Percentiles rank a stretch among this genome's conserved stretches.
Conservation (phyloP, 2,113 vertebrate genomes). For the Cyprinodon brontotheroides region DNA sequence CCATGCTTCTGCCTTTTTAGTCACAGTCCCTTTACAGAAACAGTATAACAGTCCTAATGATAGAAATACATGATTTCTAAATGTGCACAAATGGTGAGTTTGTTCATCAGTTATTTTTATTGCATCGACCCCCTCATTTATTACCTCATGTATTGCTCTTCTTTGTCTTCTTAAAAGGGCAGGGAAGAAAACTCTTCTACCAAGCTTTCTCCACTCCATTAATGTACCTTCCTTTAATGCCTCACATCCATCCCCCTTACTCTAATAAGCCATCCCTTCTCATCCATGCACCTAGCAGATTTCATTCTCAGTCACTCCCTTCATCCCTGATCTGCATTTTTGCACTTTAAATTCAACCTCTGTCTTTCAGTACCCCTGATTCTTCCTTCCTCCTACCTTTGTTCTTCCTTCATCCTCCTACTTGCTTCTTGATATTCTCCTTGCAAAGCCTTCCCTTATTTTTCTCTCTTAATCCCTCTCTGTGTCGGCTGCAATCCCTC, state of each 20-base stretch:
- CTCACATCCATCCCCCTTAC: not conserved
- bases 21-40: not conserved
- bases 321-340: conserved; percentile 38
- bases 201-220: not conserved
- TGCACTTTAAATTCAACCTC: conserved; percentile 63
- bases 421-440: conserved; percentile 70
- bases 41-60: too few relatives aligned
- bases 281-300: conserved; percentile 11
- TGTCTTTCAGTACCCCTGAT: conserved; percentile 42
- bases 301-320: conserved; percentile 15
- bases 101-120: not conserved
- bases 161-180: conserved; percentile 26
- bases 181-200: conserved; percentile 10
- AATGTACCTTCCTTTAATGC: not conserved
- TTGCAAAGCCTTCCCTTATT: conserved; percentile 59
- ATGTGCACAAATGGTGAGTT: too few relatives aligned
- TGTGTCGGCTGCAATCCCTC: conserved; percentile 44
- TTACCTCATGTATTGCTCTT: conserved; percentile 13
- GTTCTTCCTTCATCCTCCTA: conserved; percentile 40
- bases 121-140: not conserved
- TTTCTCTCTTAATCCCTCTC: conserved; percentile 61
- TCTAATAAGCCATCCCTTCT: conserved; percentile 8
- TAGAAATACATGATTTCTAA: too few relatives aligned
- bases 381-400: conserved; percentile 42
- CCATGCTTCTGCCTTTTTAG: not conserved